A percentile compares a stretch with the other conserved stretches of the same genome.
phyloP scores from a whole-genome alignment of 2,797 vertebrate species.

The Thripadectes ignobilis region DNA sequence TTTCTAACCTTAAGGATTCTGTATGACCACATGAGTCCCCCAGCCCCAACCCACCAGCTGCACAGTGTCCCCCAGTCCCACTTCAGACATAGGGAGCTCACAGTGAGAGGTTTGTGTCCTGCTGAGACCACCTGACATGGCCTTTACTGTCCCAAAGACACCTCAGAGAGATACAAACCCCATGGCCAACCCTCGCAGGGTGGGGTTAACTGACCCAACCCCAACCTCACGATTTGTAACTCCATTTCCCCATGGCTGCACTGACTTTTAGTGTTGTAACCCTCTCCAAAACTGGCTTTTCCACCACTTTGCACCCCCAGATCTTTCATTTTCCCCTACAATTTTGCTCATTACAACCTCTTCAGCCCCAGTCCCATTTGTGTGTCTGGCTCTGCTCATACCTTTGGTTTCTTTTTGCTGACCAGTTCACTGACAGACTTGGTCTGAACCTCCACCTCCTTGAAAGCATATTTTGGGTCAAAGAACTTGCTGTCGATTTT shows the following conservation, averaged over 20 bases:
- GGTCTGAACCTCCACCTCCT: conserved; percentile 91
- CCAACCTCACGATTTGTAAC: neutral
- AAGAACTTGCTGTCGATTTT: conserved; percentile 97
- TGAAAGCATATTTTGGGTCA: conserved; percentile 94
- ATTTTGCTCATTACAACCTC: rapidly evolving
- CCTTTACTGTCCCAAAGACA: neutral
- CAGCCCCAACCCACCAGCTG: neutral
- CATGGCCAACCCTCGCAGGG: rapidly evolving
- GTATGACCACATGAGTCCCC: no score
- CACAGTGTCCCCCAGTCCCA: neutral
- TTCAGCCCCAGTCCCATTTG: rapidly evolving
- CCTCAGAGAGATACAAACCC: neutral
- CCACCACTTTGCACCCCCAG: rapidly evolving
- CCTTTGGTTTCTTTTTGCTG: conserved; percentile 93
- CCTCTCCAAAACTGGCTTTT: rapidly evolving
- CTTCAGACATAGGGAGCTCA: neutral
- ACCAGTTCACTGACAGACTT: conserved; percentile 91
- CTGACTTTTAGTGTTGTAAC: rapidly evolving
- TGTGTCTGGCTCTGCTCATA: neutral
- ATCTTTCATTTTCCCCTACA: neutral
- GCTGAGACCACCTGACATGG: rapidly evolving
- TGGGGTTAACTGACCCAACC: rapidly evolving
- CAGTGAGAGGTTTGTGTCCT: neutral
- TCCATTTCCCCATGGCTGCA: rapidly evolving
- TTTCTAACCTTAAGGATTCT: neutral